Base-by-base conservation (phyloP, 2,797 vertebrate genomes). In the Molothrus ater region DNA sequence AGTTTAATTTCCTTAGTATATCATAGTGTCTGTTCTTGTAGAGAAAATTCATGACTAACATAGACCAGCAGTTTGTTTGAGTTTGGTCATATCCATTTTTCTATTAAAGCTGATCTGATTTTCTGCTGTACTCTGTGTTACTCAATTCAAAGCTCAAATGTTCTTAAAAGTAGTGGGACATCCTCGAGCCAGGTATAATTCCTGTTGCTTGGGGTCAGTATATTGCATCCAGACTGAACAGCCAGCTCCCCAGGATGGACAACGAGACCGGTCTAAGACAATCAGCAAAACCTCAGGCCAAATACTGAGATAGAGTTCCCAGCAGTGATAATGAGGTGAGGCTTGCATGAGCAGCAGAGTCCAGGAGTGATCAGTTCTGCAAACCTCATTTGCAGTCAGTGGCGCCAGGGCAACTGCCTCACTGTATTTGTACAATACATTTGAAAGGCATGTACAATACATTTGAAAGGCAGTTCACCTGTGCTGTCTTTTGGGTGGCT, bases 31-130 rank as follows among this genome's bases (percentile, higher is more conserved):
- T 76, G 20, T 82, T 91, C n/a, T 82, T 63, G 54, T n/a, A 57
- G 17, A 90, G 53, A 91, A 83, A 89, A 89, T 80, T 87, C 53
- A 36, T 0, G 3, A 47, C n/a, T 59, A 71, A 59, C 69, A 61
- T 32, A 59, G 51, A 79, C 34, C 38, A 91, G 64, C 50, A 61
- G 73, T 86, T 91, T 79, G n/a, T 19, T 88, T 5, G 18, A 80
- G 14, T 19, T 78, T 75, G 82, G 25, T 40, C 42, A 42, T 80
- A 59, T 15, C 24, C 29, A 51, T 90, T 92, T 91, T 93, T 91
- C n/a, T 75, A 16, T 88, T 86, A 72, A 31, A 79, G 26, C 17
- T 90, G 53, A 89, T 83, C 17, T 51, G 8, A 74, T 95, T 95
- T 93, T 89, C 72, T 93, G 19, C 61, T 88, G 61, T 48, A 50